Base-by-base conservation (phyloP, 2,888 invertebrate species). In the Diarsia mendica region DNA sequence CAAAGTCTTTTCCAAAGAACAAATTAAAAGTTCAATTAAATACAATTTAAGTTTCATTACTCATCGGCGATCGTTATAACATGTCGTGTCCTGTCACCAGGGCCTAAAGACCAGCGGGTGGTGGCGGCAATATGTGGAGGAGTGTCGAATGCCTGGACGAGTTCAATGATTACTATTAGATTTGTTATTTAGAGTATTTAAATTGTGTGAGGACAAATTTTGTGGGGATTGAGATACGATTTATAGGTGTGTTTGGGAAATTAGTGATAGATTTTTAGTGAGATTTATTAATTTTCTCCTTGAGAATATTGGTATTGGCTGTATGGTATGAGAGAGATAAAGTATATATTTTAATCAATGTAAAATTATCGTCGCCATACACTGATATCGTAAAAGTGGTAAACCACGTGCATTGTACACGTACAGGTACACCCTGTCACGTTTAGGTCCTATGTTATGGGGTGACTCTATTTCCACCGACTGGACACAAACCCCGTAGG, bases 61-160 rank as follows among this genome's bases (percentile, higher is more conserved):
- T 86, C 86, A 86, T 85, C 76, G 80, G 44, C 55, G 84, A 86
- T 85, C 86, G 77, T 87, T 85, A 87, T 87, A 78, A 81, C 86
- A 85, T 87, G 85, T 82, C 80, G 82, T 85, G 79, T 79, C 83
- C 91, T 91, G 92, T 91, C 92, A 91, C 91, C 91, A 90, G 85
- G 86, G 72, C 86, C 80, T 70, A 75, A 77, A 63, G 83, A 82
- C 77, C 92, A 87, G 91, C 92, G 88, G 92, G 92, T 72, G 92
- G 91, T 86, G 86, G 85, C 86, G 85, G 84, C 88, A 89, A 87
- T 85, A 76, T 74, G 85, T 69, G 79, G 75, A 66, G 70, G 70
- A 83, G 83, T 82, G 84, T 82, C 85, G 87, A 82, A 55, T 15
- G 67, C 84, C 87, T 87, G 84, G 87, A 86, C 87, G 86, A 90